These are phyloP conservation scores for Ridgeia piscesae DNA, from an alignment of 1,140 invertebrate species.

Conservation along the genomic window DNA sequence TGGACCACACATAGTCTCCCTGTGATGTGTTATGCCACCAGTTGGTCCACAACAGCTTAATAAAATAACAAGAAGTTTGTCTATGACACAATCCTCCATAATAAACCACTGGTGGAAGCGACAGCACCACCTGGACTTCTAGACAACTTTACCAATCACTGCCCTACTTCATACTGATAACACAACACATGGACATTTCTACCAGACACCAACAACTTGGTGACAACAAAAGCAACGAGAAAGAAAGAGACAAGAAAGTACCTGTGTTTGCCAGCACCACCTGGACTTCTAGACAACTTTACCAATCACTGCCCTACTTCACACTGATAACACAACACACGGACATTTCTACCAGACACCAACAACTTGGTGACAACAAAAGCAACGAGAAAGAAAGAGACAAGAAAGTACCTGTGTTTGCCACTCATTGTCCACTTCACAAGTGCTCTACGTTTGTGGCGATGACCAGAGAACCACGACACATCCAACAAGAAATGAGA, in stretches of 20 bases:
- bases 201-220: background rate
- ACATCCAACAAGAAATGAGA: background rate
- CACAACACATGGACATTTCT: background rate
- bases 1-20: too few relatives aligned
- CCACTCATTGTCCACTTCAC: background rate
- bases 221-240: background rate
- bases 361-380: background rate
- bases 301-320: background rate
- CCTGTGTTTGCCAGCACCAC: background rate
- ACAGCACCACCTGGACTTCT: background rate
- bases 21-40: too few relatives aligned
- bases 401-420: background rate
- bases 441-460: background rate
- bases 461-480: background rate
- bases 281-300: background rate
- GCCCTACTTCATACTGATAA: background rate
- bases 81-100: too few relatives aligned
- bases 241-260: background rate
- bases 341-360: background rate
- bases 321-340: background rate
- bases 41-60: too few relatives aligned
- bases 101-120: background rate
- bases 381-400: background rate
- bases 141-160: background rate
- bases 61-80: too few relatives aligned